Evolutionary conservation across 1,140 invertebrate species (phyloP), one percentile per base, ranked within the genome.

Genomic region (Stegodyphus mimosarum): DNA sequence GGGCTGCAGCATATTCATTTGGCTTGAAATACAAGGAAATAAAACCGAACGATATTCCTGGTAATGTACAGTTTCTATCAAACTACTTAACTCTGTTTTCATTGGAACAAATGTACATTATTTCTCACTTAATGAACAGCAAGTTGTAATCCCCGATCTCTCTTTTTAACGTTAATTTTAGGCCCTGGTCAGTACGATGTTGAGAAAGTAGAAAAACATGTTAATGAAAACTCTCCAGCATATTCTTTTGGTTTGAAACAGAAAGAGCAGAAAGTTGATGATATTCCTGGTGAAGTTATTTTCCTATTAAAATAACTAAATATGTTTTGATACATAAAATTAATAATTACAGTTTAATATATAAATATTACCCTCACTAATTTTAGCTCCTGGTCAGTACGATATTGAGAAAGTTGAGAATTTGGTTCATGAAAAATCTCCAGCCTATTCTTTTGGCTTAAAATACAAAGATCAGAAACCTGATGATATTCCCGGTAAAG

Each of bases 371-470:
- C 33, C 33, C 33, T 33, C 33, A n/a, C 33, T 33, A 33, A 33
- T 33, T 33, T 33, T 33, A 33, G 33, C 33, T 33, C 33, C 33
- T 1, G 33, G 33, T 33, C 33, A 33, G 94, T 98, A 91, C 93
- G 95, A 91, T 70, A 94, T 95, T 0, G 93, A 95, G 88, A 94
- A 94, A 83, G 93, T 93, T 2, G 93, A 93, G 66, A 93, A 93
- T 88, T 92, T 92, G 0, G 92, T 94, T 5, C 91, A 92, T 94
- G 83, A 53, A 33, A 53, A 67, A 55, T 89, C 91, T 9, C 95
- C 95, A n/a, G 92, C 93, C 87, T 96, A 94, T 90, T 92, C 92
- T 79, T 95, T 95, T 89, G 93, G 94, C 88, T 88, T 90, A 49
- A 94, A 94, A 90, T 91, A 92, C 63, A 91, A 89, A 86, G 87